Percentiles rank a stretch among this genome's conserved stretches.
Evolutionary conservation across 1,140 invertebrate genomes (phyloP).

Genomic region (Oreohelix idahoensis): DNA sequence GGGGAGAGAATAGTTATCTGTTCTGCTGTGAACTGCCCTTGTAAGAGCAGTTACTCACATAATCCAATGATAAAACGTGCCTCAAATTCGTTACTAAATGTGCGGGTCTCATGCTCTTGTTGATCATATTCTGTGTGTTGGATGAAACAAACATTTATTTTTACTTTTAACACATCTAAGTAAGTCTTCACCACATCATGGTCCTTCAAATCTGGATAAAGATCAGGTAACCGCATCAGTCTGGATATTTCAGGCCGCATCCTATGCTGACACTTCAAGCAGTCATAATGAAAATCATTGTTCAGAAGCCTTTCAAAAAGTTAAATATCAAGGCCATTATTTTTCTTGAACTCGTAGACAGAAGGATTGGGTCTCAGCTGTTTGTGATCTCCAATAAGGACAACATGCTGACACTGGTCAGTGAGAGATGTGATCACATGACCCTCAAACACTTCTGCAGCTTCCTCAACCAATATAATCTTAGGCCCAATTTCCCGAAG

Average conservation of each 20-base stretch:
- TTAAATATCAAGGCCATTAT: slow-evolving; percentile 71
- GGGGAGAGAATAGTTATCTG: slow-evolving; percentile 71
- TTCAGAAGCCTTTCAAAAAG: slow-evolving; percentile 72
- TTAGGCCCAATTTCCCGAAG: slow-evolving; percentile 59
- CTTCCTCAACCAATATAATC: slow-evolving; percentile 71
- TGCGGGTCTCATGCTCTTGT: slow-evolving; percentile 58
- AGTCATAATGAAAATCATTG: slow-evolving; percentile 64
- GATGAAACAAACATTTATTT: slow-evolving; percentile 70
- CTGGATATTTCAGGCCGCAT: slow-evolving; percentile 73
- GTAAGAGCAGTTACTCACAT: slow-evolving; percentile 66
- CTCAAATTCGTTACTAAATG: slow-evolving; percentile 68
- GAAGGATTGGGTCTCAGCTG: slow-evolving; percentile 74
- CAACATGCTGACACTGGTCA: slow-evolving; percentile 80
- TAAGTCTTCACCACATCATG: slow-evolving; percentile 62
- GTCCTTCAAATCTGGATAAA: slow-evolving; percentile 71
- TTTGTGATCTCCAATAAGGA: slow-evolving; percentile 74
- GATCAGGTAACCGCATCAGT: slow-evolving; percentile 55
- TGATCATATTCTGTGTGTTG: slow-evolving; percentile 66
- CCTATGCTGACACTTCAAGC: slow-evolving; percentile 71
- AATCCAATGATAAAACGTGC: slow-evolving; percentile 60
- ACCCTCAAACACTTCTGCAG: slow-evolving; percentile 72
- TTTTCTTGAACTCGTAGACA: slow-evolving; percentile 66
- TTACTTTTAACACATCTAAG: slow-evolving; percentile 66
- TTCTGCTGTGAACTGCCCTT: slow-evolving; percentile 61
- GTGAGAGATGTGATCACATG: slow-evolving; percentile 75